Evolutionary conservation across 2,888 invertebrate species (phyloP).

Genomic region (Phalangium opilio): DNA sequence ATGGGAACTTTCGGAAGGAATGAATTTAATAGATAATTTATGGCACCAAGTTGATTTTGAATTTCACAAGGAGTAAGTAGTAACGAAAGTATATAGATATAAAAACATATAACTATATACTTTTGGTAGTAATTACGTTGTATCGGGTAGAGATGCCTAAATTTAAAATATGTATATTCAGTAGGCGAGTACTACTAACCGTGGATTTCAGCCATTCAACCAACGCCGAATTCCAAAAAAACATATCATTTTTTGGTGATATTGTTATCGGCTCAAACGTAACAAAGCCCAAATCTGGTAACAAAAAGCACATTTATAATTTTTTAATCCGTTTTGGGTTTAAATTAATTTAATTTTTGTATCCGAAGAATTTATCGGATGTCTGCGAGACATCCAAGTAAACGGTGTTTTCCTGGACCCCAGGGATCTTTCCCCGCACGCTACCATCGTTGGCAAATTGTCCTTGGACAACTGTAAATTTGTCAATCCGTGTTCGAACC

Average conservation of each 20-base stretch:
- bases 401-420: conserved; percentile 27
- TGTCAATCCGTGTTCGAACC: conserved; percentile 72
- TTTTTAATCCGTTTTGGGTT: too few relatives aligned
- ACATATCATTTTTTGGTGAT: background rate
- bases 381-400: conserved; percentile 28
- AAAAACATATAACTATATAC: too few relatives aligned
- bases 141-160: too few relatives aligned
- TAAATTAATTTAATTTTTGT: background rate
- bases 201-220: conserved; percentile 13
- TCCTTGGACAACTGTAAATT: conserved; percentile 78
- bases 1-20: conserved; percentile 16
- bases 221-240: background rate
- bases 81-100: too few relatives aligned
- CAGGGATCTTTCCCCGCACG: conserved; percentile 12
- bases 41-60: conserved; percentile 19
- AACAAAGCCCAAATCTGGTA: background rate
- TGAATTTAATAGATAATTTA: conserved; percentile 16
- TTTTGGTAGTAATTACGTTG: too few relatives aligned
- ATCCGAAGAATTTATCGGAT: conserved; percentile 29
- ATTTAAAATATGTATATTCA: too few relatives aligned
- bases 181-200: too few relatives aligned
- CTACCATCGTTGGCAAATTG: conserved; percentile 49
- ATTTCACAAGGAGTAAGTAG: conserved; percentile 15
- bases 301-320: too few relatives aligned
- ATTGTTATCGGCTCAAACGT: background rate